Evolutionary conservation across 2,113 vertebrate genomes (phyloP).

Genomic region (Bos indicus): DNA sequence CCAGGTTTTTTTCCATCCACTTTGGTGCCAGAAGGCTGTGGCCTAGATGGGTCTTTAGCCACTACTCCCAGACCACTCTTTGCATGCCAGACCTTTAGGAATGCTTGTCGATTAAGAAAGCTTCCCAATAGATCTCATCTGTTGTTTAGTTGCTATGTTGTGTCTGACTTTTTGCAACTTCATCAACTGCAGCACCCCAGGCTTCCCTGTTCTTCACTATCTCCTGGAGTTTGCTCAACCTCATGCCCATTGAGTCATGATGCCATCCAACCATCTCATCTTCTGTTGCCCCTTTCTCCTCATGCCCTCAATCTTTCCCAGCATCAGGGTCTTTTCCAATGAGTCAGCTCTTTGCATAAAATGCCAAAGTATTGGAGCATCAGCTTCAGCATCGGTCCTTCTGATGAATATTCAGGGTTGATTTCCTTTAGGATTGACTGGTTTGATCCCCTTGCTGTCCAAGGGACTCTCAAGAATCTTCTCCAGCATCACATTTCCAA

Average conservation of each 20-base stretch:
- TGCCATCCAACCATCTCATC: neutral
- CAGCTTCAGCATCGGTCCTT: neutral
- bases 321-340: neutral
- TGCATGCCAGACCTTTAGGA: neutral
- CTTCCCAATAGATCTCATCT: neutral
- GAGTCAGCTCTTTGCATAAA: neutral
- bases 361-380: neutral
- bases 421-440: neutral
- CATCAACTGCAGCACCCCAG: accelerated
- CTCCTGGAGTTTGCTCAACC: neutral
- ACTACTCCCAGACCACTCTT: neutral
- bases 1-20: neutral
- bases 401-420: neutral
- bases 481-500: neutral
- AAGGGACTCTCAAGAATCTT: neutral
- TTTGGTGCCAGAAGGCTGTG: neutral
- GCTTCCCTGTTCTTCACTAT: neutral
- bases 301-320: neutral
- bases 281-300: neutral
- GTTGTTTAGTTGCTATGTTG: neutral
- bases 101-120: neutral
- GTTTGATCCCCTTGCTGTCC: neutral
- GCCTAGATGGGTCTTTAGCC: neutral
- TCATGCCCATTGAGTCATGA: neutral
- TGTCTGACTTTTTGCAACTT: neutral